These are phyloP conservation scores for Hemiscyllium ocellatum DNA, from an alignment of 2,113 vertebrate genomes.

Conservation along the genomic window DNA sequence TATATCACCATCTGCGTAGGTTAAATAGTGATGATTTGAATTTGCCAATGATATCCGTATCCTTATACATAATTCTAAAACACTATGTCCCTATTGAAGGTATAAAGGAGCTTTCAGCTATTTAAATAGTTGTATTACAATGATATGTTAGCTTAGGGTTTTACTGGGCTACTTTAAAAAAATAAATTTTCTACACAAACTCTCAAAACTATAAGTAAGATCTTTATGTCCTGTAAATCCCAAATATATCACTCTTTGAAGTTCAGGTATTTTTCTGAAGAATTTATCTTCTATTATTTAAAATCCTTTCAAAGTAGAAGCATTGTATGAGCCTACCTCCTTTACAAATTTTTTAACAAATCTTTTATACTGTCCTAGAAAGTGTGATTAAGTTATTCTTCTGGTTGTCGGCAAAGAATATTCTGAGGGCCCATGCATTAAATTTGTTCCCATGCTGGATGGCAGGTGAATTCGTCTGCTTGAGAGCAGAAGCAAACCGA, in stretches of 20 bases:
- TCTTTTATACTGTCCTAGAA: background rate
- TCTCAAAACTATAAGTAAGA: background rate
- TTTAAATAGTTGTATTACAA: background rate
- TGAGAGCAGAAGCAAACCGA: background rate
- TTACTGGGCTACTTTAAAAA: background rate
- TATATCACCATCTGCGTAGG: no score
- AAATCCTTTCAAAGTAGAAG: background rate
- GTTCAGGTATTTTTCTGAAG: background rate
- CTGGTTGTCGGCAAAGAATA: background rate
- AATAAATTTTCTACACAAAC: background rate
- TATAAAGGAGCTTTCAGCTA: background rate
- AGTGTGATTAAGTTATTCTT: background rate
- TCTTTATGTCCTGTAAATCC: background rate
- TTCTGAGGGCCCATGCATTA: background rate
- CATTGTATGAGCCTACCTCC: background rate
- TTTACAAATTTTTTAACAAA: background rate
- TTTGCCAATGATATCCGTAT: background rate
- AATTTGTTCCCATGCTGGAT: background rate
- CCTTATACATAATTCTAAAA: background rate
- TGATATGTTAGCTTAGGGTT: background rate
- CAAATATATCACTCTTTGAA: background rate
- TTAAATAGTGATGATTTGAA: no score
- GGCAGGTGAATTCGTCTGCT: background rate
- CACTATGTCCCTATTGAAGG: background rate
- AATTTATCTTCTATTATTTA: background rate